These are phyloP conservation scores for Leptonema lineaticorne DNA, from an alignment of 1,140 invertebrate species.

Conservation along the genomic window DNA sequence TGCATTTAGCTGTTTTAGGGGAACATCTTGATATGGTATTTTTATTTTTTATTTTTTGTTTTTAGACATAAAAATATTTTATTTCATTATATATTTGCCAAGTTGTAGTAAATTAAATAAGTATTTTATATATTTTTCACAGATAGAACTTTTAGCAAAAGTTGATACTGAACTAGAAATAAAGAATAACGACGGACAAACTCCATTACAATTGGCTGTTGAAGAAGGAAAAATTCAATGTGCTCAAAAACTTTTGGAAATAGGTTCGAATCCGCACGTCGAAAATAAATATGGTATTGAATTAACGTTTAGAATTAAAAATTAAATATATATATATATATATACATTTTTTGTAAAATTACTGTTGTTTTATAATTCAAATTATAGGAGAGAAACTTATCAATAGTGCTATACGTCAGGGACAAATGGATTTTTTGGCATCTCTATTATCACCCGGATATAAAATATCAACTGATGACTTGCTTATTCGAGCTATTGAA, in stretches of 20 bases:
- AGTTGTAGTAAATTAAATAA: too few relatives aligned
- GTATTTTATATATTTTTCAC: too few relatives aligned
- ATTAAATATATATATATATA: too few relatives aligned
- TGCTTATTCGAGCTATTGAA: not conserved
- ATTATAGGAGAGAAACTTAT: conserved; percentile 28
- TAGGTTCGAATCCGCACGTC: conserved; percentile 30
- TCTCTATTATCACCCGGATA: conserved; percentile 26
- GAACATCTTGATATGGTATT: not conserved
- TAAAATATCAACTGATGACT: conserved; percentile 7
- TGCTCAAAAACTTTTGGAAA: conserved; percentile 26
- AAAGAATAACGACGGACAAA: conserved; percentile 25
- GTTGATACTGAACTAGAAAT: conserved; percentile 24
- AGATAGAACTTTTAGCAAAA: conserved; percentile 34
- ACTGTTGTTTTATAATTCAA: too few relatives aligned
- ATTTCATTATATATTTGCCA: too few relatives aligned
- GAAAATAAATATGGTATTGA: conserved; percentile 29
- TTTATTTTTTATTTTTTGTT: too few relatives aligned
- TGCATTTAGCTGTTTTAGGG: not conserved
- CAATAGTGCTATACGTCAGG: conserved; percentile 28
- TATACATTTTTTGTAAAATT: too few relatives aligned
- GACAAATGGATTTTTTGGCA: conserved; percentile 24
- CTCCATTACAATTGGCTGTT: conserved; percentile 27
- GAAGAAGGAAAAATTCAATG: conserved; percentile 26
- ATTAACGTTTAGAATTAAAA: too few relatives aligned
- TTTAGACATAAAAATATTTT: too few relatives aligned